These are phyloP conservation scores for Clarias fuscus DNA, from an alignment of 2,797 vertebrate genomes.

Conservation along the genomic window DNA sequence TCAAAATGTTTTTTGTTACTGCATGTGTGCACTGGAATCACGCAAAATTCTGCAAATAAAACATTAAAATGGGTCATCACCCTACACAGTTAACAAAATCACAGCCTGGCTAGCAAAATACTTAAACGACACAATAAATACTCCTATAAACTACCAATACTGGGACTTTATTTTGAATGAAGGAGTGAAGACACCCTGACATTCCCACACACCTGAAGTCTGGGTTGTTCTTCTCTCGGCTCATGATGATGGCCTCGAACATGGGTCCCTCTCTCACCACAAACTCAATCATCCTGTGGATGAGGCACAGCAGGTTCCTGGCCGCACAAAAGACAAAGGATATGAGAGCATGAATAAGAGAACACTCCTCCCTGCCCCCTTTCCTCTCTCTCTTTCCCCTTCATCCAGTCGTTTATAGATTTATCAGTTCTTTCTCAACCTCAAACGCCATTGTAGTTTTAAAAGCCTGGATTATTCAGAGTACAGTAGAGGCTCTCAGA, in stretches of 20 bases:
- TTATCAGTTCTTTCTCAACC: conserved; percentile 44
- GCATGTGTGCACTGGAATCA: too few species aligned
- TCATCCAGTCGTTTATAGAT: conserved; percentile 45
- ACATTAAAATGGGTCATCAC: neutral
- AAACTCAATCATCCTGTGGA: conserved; percentile 86
- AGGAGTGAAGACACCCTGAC: neutral
- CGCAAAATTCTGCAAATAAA: neutral
- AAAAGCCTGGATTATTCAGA: neutral
- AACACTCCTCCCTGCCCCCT: neutral
- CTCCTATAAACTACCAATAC: neutral
- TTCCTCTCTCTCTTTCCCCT: conserved; percentile 8
- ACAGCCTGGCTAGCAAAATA: neutral
- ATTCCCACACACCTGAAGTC: conserved; percentile 71
- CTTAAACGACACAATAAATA: neutral
- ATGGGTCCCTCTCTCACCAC: conserved; percentile 83
- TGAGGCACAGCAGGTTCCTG: conserved; percentile 80
- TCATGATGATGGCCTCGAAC: conserved; percentile 85
- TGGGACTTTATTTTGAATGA: too few species aligned
- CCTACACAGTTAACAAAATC: neutral
- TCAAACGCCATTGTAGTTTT: neutral
- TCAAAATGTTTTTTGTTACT: too few species aligned
- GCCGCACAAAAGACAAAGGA: conserved; percentile 34
- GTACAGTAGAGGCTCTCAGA: neutral
- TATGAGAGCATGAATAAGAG: conserved; percentile 54
- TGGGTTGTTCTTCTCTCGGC: conserved; percentile 79